These are phyloP conservation scores for Nematostella vectensis DNA, from an alignment of 92 coral and sea anemone species.

Conservation along the genomic window DNA sequence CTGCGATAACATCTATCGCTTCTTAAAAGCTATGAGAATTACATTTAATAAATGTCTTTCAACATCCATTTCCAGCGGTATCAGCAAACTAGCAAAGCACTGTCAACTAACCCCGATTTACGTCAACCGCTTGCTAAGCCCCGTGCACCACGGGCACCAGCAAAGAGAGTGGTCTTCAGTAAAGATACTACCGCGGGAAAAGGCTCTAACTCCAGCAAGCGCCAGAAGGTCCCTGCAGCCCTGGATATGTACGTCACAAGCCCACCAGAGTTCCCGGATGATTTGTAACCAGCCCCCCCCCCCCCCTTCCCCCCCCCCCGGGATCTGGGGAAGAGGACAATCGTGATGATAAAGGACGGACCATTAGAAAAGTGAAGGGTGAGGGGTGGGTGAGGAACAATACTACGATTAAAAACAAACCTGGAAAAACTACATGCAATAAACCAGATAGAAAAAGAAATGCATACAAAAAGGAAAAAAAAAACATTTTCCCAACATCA, in stretches of 20 bases:
- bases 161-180: constrained; percentile 20
- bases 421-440: too few species aligned
- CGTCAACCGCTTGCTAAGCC: neutral
- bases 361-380: too few species aligned
- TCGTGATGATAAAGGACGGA: too few species aligned
- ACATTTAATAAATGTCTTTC: neutral
- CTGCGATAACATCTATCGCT: too few species aligned
- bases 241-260: constrained; percentile 39
- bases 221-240: constrained; percentile 37
- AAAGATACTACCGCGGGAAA: constrained; percentile 11
- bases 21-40: neutral
- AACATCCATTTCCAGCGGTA: constrained; percentile 4
- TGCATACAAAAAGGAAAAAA: too few species aligned
- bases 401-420: too few species aligned
- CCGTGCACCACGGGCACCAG: constrained; percentile 6
- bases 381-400: too few species aligned
- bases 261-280: constrained; percentile 45
- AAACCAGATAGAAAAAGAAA: too few species aligned
- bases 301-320: too few species aligned
- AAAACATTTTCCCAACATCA: too few species aligned
- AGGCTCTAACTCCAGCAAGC: constrained; percentile 11
- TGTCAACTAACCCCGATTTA: neutral
- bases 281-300: constrained; percentile 24
- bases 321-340: too few species aligned
- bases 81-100: constrained; percentile 1